A percentile compares a stretch with the other conserved stretches of the same genome.
Conservation (phyloP, 2,797 vertebrate species). For the Peromyscus attwateri region DNA sequence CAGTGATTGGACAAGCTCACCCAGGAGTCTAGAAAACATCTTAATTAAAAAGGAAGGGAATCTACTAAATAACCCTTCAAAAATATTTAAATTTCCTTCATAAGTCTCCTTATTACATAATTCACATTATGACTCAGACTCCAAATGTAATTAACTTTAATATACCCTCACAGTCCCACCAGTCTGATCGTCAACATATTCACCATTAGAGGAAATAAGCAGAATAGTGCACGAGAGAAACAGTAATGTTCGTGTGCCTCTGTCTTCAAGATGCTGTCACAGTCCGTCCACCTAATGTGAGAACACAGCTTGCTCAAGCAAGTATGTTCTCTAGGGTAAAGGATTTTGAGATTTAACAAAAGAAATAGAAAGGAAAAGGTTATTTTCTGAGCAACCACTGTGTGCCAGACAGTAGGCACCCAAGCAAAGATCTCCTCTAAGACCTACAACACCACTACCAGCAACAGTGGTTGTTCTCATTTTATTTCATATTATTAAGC, state of each 20-base stretch:
- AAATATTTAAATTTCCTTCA: conserved; percentile 72
- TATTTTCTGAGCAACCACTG: neutral
- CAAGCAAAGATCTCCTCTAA: neutral
- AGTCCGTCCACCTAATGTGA: neutral
- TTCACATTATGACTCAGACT: conserved; percentile 74
- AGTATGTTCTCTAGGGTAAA: neutral
- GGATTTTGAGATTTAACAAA: neutral
- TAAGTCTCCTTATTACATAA: conserved; percentile 66
- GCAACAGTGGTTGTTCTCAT: neutral
- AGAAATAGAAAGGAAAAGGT: neutral
- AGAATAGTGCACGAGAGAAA: neutral
- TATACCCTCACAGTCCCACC: conserved; percentile 22
- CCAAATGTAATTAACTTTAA: conserved; percentile 71
- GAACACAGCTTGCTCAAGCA: too few species aligned
- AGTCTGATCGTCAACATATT: neutral
- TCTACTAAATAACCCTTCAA: conserved; percentile 54
- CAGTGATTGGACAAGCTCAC: neutral
- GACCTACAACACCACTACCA: neutral
- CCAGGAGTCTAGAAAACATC: conserved; percentile 43
- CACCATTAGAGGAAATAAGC: neutral
- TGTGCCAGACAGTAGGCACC: neutral
- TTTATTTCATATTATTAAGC: neutral
- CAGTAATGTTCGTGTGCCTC: accelerated
- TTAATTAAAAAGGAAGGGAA: conserved; percentile 66
- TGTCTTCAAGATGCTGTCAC: neutral